These are phyloP conservation scores for Morpho deidamia DNA, from an alignment of 2,888 invertebrate species.

Conservation along the genomic window DNA sequence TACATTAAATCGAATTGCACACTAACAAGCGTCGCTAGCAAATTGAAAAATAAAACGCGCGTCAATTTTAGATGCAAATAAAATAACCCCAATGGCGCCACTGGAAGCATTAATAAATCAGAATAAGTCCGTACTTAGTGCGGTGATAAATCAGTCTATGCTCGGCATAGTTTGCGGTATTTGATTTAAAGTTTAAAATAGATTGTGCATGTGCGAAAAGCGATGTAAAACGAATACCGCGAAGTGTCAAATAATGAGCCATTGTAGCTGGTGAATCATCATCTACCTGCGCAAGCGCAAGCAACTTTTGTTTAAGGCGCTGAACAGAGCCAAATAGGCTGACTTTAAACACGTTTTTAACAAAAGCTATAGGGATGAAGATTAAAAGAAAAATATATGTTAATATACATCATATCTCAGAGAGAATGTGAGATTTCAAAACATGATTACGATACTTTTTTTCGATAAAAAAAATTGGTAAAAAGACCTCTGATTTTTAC, in stretches of 20 bases:
- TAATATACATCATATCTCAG: too few relatives aligned
- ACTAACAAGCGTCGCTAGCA: slow-evolving; percentile 21
- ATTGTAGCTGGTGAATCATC: slow-evolving; percentile 34
- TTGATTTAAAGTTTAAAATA: neutral
- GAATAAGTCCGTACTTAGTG: slow-evolving; percentile 11
- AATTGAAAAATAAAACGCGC: slow-evolving; percentile 32
- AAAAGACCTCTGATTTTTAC: too few relatives aligned
- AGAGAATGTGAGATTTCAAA: too few relatives aligned
- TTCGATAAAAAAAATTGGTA: too few relatives aligned
- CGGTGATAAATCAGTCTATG: slow-evolving; percentile 16
- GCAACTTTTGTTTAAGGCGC: slow-evolving; percentile 34
- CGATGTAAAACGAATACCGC: slow-evolving; percentile 10
- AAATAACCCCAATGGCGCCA: slow-evolving; percentile 44
- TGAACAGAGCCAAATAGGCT: too few relatives aligned
- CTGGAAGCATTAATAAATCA: slow-evolving; percentile 29
- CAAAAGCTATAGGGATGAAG: too few relatives aligned
- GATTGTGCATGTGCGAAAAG: neutral
- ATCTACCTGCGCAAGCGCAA: slow-evolving; percentile 39
- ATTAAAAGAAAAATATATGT: too few relatives aligned
- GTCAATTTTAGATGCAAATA: slow-evolving; percentile 42
- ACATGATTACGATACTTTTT: too few relatives aligned
- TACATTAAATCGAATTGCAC: slow-evolving; percentile 20
- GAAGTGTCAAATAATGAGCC: slow-evolving; percentile 26
- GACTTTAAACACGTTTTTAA: too few relatives aligned
- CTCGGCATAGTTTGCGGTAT: neutral